Evolutionary conservation across 2,888 invertebrate species (phyloP).

Genomic region (Melieria picta): DNA sequence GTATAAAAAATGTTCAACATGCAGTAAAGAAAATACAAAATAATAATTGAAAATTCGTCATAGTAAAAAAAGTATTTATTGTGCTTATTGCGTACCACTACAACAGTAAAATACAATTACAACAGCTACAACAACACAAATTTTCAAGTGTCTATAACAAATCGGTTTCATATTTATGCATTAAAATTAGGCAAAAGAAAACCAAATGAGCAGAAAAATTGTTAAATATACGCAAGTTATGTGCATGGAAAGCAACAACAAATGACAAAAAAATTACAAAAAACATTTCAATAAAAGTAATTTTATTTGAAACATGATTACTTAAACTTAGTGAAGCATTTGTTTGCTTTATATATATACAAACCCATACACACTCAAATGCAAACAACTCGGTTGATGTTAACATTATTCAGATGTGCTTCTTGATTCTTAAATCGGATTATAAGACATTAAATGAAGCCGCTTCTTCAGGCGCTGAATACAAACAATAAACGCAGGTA

Average conservation of each 20-base stretch:
- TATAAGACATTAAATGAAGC: too few species aligned
- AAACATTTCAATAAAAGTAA: too few species aligned
- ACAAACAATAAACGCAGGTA: too few species aligned
- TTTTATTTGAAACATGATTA: too few species aligned
- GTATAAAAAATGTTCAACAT: neutral
- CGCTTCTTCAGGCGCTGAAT: too few species aligned
- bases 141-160: constrained; percentile 18
- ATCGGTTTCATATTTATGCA: constrained; percentile 25
- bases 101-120: neutral
- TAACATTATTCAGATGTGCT: too few species aligned
- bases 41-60: neutral
- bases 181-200: constrained; percentile 4
- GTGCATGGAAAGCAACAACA: neutral
- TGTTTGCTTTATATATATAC: too few species aligned
- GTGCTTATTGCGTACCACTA: neutral
- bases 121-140: constrained; percentile 7
- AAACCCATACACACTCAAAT: too few species aligned
- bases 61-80: constrained; percentile 10
- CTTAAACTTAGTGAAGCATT: too few species aligned
- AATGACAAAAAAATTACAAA: neutral
- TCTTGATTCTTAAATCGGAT: too few species aligned
- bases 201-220: neutral
- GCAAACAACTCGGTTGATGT: too few species aligned
- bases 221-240: neutral
- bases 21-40: neutral